Base-by-base conservation (phyloP, 2,888 invertebrate genomes). In the Anoncus sp. region DNA sequence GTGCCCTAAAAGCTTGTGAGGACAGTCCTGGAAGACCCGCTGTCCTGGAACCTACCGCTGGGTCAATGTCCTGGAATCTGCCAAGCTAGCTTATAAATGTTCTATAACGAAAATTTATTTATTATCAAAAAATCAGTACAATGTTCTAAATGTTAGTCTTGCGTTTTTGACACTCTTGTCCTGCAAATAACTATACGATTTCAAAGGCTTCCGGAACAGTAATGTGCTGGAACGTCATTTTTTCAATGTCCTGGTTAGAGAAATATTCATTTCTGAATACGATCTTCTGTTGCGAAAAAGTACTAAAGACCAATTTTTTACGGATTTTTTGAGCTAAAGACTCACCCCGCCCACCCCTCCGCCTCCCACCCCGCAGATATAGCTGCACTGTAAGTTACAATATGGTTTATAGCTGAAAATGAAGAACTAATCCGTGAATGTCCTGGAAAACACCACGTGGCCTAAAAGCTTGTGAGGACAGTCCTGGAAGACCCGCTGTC, bases 381-480 rank as follows among this genome's bases (percentile, higher is more conserved):
- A n/a, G n/a, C n/a, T n/a, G n/a, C n/a, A n/a, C n/a, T n/a, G n/a
- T n/a, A n/a, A n/a, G n/a, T n/a, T n/a, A n/a, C n/a, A n/a, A n/a
- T n/a, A 47, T 47, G 9, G 16, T 47, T 14, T 47, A 10, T 10
- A 18, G 47, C 47, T 16, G n/a, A 47, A 47, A 47, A 18, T 6
- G 1, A 47, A 18, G 9, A 20, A 47, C 7, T n/a, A 18, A 7
- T 47, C 20, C 20, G 20, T 47, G 10, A 47, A 0, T 47, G 47
- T 47, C 47, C 20, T 18, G 18, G 9, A 47, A 47, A 47, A 10
- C 20, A 47, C 47, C 47, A 18, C 5, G 20, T 47, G 24, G 22
- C 51, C 12, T 12, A 3, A 51, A 51, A 22, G 51, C 51, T 51
- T 51, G 20, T 51, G 51, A 12, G 51, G 14, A 51, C 51, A 24